A percentile compares a stretch with the other conserved stretches of the same genome.
These are phyloP conservation scores for Gambusia holbrooki DNA, from an alignment of 2,113 vertebrate species.

Conservation along the genomic window DNA sequence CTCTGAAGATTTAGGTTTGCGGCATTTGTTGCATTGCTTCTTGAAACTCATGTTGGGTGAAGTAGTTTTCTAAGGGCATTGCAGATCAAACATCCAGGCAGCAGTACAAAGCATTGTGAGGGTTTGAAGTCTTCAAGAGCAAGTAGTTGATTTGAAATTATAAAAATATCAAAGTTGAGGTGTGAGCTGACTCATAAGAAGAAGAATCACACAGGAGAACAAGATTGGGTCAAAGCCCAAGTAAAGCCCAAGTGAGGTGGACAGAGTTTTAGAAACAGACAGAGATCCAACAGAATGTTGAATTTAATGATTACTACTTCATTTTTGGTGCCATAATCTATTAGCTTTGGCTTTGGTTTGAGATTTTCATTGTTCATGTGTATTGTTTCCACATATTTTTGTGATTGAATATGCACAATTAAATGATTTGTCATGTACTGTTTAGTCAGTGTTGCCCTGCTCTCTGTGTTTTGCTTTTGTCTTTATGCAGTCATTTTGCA, in stretches of 20 bases:
- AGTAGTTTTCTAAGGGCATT: constrained; percentile 71
- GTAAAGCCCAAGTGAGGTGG: constrained; percentile 4
- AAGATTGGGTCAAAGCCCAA: constrained; percentile 7
- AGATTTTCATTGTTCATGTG: neutral
- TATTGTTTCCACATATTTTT: too few species aligned
- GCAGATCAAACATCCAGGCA: constrained; percentile 74
- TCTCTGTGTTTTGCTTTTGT: too few species aligned
- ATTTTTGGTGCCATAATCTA: neutral
- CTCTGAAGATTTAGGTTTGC: constrained; percentile 25
- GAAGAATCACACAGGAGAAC: constrained; percentile 10
- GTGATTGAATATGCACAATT: too few species aligned
- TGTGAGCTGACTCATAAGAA: constrained; percentile 40
- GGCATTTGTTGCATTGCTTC: constrained; percentile 46
- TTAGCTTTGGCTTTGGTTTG: neutral
- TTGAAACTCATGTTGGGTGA: constrained; percentile 53
- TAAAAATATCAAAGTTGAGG: constrained; percentile 65
- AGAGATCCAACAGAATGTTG: neutral
- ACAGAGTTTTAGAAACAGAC: neutral
- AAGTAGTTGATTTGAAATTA: constrained; percentile 59
- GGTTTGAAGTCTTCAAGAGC: constrained; percentile 68
- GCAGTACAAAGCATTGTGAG: constrained; percentile 63
- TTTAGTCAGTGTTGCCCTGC: too few species aligned
- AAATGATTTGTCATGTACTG: too few species aligned
- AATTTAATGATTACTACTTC: neutral
- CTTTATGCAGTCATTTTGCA: too few species aligned